Evolutionary conservation across 2,888 invertebrate genomes (phyloP).

Genomic region (Synanthedon formicaeformis): DNA sequence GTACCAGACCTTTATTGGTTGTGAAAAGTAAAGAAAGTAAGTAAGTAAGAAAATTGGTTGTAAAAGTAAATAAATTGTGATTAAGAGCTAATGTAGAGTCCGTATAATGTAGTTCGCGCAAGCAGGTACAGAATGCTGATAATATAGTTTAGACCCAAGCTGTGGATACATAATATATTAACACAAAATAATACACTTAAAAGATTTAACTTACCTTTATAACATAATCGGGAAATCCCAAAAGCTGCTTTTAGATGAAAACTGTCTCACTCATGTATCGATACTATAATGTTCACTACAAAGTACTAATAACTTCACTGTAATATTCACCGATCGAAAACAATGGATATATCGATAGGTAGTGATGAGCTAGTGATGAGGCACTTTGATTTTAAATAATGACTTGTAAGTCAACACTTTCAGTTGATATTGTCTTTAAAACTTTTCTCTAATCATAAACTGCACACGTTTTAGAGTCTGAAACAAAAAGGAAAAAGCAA

Average conservation of each 20-base stretch:
- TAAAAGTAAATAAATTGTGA: no score
- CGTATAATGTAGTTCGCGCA: no score
- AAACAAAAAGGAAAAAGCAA: not conserved
- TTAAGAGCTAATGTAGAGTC: no score
- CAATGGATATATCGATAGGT: slow-evolving; percentile 9
- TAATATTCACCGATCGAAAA: slow-evolving; percentile 5
- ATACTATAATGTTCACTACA: slow-evolving; percentile 19
- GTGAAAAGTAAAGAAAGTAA: no score
- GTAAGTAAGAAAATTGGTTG: no score
- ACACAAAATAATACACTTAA: not conserved
- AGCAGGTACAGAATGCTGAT: no score
- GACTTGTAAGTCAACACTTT: slow-evolving; percentile 17
- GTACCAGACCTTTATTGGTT: no score
- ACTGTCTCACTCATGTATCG: slow-evolving; percentile 20
- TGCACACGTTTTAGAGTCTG: not conserved
- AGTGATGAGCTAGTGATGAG: slow-evolving; percentile 19
- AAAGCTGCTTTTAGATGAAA: slow-evolving; percentile 21
- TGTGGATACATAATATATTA: no score
- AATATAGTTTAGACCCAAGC: no score
- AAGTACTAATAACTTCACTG: slow-evolving; percentile 11
- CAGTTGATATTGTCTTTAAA: slow-evolving; percentile 6
- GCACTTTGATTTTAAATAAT: slow-evolving; percentile 22
- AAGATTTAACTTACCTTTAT: slow-evolving; percentile 44
- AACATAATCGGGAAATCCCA: slow-evolving; percentile 38
- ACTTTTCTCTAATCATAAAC: not conserved